A percentile compares a stretch with the other conserved stretches of the same genome.
Evolutionary conservation across 2,888 invertebrate genomes (phyloP).

Genomic region (Tetragonisca angustula): DNA sequence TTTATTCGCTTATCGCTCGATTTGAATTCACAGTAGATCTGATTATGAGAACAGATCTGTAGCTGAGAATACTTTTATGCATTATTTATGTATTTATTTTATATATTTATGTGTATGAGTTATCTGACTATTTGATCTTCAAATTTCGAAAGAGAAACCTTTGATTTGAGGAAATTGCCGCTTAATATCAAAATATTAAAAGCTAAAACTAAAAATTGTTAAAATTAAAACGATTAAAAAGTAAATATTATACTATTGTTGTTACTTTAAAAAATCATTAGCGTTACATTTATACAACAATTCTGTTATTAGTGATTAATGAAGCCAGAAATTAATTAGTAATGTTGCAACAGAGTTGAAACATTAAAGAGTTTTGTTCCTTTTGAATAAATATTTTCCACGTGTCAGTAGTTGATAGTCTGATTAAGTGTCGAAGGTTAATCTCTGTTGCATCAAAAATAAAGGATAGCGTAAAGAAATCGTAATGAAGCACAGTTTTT

Average conservation of each 20-base stretch:
- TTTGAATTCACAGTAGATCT: background rate
- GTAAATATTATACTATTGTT: background rate
- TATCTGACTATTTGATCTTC: background rate
- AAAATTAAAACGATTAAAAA: too few relatives aligned
- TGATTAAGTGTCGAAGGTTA: background rate
- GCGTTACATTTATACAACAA: background rate
- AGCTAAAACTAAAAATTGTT: too few relatives aligned
- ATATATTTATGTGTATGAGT: background rate
- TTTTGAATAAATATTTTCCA: background rate
- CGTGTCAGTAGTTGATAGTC: background rate
- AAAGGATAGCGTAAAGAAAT: background rate
- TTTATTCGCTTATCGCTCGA: background rate
- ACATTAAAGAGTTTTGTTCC: background rate
- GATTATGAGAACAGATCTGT: background rate
- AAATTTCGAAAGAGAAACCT: too few relatives aligned
- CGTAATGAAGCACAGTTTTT: background rate
- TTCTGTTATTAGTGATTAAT: too few relatives aligned
- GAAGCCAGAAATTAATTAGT: too few relatives aligned
- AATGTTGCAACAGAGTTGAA: background rate
- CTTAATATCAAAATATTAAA: too few relatives aligned
- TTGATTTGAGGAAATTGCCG: background rate
- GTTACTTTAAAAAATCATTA: fast-evolving
- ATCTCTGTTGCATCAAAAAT: background rate
- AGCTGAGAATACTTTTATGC: background rate
- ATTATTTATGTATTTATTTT: too few relatives aligned